Evolutionary conservation across 2,113 vertebrate species (phyloP), one percentile per base, ranked within the genome.

Genomic region (Gymnorhina tibicen): DNA sequence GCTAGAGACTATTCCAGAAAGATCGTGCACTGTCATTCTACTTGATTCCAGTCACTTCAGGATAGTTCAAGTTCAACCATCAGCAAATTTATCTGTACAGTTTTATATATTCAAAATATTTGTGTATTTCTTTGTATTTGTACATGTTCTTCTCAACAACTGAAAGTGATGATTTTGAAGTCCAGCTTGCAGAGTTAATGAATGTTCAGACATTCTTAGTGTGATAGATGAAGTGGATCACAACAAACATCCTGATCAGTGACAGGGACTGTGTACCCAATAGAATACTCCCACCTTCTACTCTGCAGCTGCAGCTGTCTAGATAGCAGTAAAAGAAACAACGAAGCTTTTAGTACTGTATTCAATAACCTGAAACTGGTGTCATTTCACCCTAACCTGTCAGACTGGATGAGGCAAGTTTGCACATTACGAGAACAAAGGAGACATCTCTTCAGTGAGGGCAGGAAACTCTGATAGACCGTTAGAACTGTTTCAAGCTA

Each of bases 291-390:
- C 53, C 42, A 84, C 23, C 70, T 96, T 90, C 68, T 92, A 50
- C 16, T 50, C 39, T 5, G 1, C 42, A 44, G 59, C 26, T 92
- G 80, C 68, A 95, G 73, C 72, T 87, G 42, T 59, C 88, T 91
- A 72, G 55, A 39, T 55, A 84, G 79, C 69, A 91, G 79, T 77
- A 70, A 84, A 83, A 81, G 56, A 93, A 93, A 83, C 69, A 91
- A 81, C 0, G 1, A 26, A 89, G 73, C 47, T 95, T 95, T 89
- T 78, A 91, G 86, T 27, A 75, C 1, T 2, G 50, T 52, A 78
- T 81, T 92, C 83, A 89, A 63, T 92, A 84, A 95, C n/a, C 30
- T 78, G 56, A 88, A 96, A 95, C 84, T 41, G 56, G 60, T 92
- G 79, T 60, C 79, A 87, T 91, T 95, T 95, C 77, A 68, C 64